Conservation (phyloP, 2,888 invertebrate species). For the Aethes cnicana region DNA sequence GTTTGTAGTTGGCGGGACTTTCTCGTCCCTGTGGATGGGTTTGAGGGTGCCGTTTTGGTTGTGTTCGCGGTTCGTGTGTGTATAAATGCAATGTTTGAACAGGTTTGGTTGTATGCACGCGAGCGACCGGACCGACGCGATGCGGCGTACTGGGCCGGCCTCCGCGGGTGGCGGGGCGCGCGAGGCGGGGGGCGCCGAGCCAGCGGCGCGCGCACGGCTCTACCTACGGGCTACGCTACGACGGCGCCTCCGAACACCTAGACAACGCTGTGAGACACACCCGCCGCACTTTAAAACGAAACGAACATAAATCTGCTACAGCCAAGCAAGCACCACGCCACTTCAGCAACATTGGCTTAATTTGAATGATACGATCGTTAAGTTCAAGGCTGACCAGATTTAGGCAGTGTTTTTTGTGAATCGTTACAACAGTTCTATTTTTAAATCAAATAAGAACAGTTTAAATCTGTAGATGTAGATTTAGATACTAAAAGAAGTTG, state of each 20-base stretch:
- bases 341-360: constrained; percentile 46
- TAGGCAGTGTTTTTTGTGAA: constrained; percentile 43
- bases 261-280: constrained; percentile 77
- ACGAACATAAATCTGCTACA: constrained; percentile 64
- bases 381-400: constrained; percentile 71
- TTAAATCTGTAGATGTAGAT: not conserved
- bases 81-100: constrained; percentile 54
- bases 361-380: constrained; percentile 53
- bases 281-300: constrained; percentile 63
- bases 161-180: constrained; percentile 60
- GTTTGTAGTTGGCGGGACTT: constrained; percentile 58
- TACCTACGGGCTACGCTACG: constrained; percentile 73
- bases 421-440: constrained; percentile 11
- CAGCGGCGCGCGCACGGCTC: constrained; percentile 77
- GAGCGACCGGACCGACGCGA: constrained; percentile 77
- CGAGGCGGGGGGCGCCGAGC: constrained; percentile 59
- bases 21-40: constrained; percentile 59
- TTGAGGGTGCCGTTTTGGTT: constrained; percentile 65
- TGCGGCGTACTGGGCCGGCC: constrained; percentile 76
- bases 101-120: constrained; percentile 55
- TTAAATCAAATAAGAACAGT: constrained; percentile 8
- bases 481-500: not conserved
- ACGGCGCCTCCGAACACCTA: constrained; percentile 76
- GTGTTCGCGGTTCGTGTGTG: constrained; percentile 53
- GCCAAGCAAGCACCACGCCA: constrained; percentile 51